Conservation (phyloP, 2,888 invertebrate genomes). For the Papilio protenor region DNA sequence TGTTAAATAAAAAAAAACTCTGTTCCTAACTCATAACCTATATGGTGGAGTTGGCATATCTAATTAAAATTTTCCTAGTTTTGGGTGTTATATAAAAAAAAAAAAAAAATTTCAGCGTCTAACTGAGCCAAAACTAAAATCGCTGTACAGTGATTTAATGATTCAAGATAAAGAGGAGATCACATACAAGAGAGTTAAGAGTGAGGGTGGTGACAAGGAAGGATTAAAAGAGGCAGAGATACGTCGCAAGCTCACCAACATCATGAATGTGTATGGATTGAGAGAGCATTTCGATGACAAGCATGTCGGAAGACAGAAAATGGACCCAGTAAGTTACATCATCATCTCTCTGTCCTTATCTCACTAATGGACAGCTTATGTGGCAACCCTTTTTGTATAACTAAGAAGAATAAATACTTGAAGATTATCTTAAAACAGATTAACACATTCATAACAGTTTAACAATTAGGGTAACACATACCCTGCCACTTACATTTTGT, state of each 20-base stretch:
- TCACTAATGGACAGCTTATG: no score
- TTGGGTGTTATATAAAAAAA: background rate
- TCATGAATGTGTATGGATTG: constrained; percentile 92
- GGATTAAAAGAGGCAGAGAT: constrained; percentile 92
- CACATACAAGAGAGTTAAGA: constrained; percentile 90
- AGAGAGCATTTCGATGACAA: constrained; percentile 91
- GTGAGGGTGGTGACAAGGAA: constrained; percentile 94
- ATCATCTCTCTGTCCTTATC: background rate
- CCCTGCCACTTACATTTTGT: background rate
- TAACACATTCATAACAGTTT: no score
- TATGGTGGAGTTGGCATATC: no score
- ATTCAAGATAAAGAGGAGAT: constrained; percentile 97
- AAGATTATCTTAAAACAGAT: no score
- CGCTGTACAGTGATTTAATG: constrained; percentile 94
- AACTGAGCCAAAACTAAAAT: constrained; percentile 92
- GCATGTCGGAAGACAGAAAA: constrained; percentile 83
- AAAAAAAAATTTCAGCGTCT: constrained; percentile 85
- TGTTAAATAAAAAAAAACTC: no score
- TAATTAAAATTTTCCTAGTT: background rate
- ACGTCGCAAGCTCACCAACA: constrained; percentile 90
- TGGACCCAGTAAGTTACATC: constrained; percentile 75
- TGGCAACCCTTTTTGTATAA: no score
- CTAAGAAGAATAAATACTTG: no score
- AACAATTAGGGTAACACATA: background rate
- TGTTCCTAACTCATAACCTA: no score